Evolutionary conservation across 2,113 vertebrate genomes (phyloP), one percentile per base, ranked within the genome.

Genomic region (Albula glossodonta): DNA sequence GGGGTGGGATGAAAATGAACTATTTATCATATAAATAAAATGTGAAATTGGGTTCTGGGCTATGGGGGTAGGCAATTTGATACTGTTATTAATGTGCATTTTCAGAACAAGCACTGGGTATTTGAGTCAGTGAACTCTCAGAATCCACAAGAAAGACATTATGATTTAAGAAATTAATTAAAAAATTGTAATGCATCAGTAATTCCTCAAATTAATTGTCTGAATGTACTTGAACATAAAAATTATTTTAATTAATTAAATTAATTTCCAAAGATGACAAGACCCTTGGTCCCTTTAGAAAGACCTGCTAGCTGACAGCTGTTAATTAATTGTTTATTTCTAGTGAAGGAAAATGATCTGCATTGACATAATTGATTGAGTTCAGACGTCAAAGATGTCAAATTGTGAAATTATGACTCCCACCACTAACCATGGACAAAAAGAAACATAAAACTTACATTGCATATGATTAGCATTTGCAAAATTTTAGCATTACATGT

Each of bases 1-100:
- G 22, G 19, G 63, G 19, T 25, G 19, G 60, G 60, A 19, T 63
- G 60, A 19, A 48, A 84, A 50, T 13, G n/a, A 77, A 49, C 50
- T 52, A n/a, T 78, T 84, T 52, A 51, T 49, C 50, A 49, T 84
- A 1, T 84, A 10, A 53, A 77, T 41, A 53, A 82, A 74, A 77
- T n/a, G 51, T 48, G 13, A n/a, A 19, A 19, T 17, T 63, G 56
- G 41, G 51, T 57, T 51, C 49, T 49, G n/a, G 48, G n/a, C 66
- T 74, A 41, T 48, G 51, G n/a, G 53, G 53, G 80, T 12, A 63
- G n/a, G 4, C 7, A 5, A 49, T 80, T 41, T 57, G 52, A 17
- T 80, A 53, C 82, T 48, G 48, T 66, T 48, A n/a, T 31, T 17
- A 19, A 53, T 31, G 25, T 41, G 41, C 4, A 2, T 84, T 52